A percentile compares a stretch with the other conserved stretches of the same genome.
Conservation (phyloP, 2,113 vertebrate species). For the Chloropsis cyanopogon region DNA sequence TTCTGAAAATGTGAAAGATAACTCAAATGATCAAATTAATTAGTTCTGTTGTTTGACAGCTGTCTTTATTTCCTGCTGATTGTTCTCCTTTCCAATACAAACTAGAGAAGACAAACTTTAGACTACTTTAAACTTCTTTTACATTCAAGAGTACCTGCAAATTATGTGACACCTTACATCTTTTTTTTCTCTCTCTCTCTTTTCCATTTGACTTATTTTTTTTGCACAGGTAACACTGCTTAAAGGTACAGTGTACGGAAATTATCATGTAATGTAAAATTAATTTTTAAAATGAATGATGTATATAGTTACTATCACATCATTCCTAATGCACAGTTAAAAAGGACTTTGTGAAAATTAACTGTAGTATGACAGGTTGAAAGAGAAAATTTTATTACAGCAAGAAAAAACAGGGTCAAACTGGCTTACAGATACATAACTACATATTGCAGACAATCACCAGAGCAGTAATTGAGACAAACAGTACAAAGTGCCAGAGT, state of each 20-base stretch:
- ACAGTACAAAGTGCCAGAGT: not conserved
- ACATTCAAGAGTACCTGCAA: not conserved
- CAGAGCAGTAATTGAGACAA: not conserved
- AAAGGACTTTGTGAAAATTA: not conserved
- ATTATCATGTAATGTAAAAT: not conserved
- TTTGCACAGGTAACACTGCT: not conserved
- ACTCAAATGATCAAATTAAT: not conserved
- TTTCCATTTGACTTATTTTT: not conserved
- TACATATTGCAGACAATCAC: not conserved
- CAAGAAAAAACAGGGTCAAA: not conserved
- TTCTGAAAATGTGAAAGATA: not conserved
- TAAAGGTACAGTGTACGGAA: not conserved
- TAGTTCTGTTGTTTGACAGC: not conserved
- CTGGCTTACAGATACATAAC: not conserved
- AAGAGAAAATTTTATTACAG: not conserved
- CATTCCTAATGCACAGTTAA: not conserved
- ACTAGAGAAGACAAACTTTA: not conserved
- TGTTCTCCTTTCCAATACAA: not conserved
- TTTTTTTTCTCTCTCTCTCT: not conserved
- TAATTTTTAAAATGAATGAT: not conserved
- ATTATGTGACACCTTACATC: not conserved
- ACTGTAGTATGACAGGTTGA: not conserved
- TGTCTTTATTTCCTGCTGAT: not conserved
- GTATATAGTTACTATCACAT: not conserved
- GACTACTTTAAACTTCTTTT: not conserved